phyloP scores from a whole-genome alignment of 1,140 invertebrate genomes.

The Galendromus occidentalis region DNA sequence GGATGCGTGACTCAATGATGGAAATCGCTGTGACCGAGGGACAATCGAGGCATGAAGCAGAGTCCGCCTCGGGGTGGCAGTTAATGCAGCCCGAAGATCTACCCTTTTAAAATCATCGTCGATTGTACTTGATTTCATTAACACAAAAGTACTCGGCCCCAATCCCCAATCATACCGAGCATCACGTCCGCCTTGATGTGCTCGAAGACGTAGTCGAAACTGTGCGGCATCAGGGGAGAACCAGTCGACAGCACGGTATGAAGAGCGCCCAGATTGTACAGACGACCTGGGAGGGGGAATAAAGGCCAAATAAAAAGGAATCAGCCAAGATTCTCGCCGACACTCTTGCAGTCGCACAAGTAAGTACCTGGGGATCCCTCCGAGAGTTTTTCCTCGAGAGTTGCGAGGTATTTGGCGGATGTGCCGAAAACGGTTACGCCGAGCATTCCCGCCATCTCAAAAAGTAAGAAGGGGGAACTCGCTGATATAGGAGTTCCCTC shows the following conservation, averaged over 20 bases:
- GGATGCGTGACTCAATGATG: too few relatives aligned
- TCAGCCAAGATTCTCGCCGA: too few relatives aligned
- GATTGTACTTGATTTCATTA: too few relatives aligned
- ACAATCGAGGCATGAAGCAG: too few relatives aligned
- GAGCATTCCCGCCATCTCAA: constrained; percentile 33
- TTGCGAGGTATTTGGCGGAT: constrained; percentile 37
- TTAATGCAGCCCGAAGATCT: too few relatives aligned
- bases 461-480: not conserved
- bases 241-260: constrained; percentile 37
- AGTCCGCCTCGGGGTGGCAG: too few relatives aligned
- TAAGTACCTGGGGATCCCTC: not conserved
- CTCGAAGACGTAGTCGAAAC: constrained; percentile 37
- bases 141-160: not conserved
- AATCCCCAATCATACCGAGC: constrained; percentile 27
- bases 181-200: constrained; percentile 35
- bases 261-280: constrained; percentile 24
- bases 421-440: constrained; percentile 38
- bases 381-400: constrained; percentile 30
- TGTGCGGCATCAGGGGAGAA: constrained; percentile 35
- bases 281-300: not conserved
- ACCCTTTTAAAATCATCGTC: too few relatives aligned
- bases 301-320: too few relatives aligned
- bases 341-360: too few relatives aligned
- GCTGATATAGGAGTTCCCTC: not conserved
- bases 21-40: too few relatives aligned